Conservation (phyloP, 2,113 vertebrate genomes). For the Megalops atlanticus region DNA sequence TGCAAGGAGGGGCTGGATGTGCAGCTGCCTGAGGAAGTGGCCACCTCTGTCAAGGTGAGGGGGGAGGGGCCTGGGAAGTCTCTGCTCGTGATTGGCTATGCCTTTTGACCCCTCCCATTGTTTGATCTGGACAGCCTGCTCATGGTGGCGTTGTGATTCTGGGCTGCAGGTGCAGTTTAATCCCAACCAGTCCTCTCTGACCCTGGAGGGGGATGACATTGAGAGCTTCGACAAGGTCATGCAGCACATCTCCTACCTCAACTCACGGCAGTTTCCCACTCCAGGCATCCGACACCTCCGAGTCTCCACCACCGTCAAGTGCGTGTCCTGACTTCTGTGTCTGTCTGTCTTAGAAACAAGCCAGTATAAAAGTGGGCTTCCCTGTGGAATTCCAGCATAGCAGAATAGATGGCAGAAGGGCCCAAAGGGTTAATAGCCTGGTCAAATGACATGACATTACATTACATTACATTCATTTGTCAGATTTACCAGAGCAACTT, state of each 20-base stretch:
- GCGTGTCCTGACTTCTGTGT: constrained; percentile 47
- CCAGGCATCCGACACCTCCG: constrained; percentile 90
- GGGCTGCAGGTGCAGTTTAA: constrained; percentile 81
- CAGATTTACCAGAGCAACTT: too few relatives aligned
- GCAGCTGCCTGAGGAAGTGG: constrained; percentile 76
- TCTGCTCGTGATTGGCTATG: not conserved
- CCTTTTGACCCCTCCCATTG: not conserved
- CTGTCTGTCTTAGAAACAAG: not conserved
- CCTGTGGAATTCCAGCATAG: not conserved
- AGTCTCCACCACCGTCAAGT: constrained; percentile 83
- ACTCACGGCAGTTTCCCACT: constrained; percentile 94
- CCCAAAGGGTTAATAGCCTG: too few relatives aligned
- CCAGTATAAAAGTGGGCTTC: not conserved
- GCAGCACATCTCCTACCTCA: constrained; percentile 91
- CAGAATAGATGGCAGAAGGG: not conserved
- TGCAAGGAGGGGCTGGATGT: constrained; percentile 96
- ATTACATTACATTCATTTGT: too few relatives aligned
- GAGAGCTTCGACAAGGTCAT: constrained; percentile 87
- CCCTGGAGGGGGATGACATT: constrained; percentile 84
- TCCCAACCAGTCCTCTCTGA: constrained; percentile 83
- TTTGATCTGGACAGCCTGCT: not conserved
- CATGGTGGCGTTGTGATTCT: constrained; percentile 6
- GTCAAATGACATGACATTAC: too few relatives aligned
- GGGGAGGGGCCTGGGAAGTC: not conserved
- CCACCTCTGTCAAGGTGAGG: constrained; percentile 84